These are phyloP conservation scores for Acronicta aceris DNA, from an alignment of 2,888 invertebrate species.

Conservation along the genomic window DNA sequence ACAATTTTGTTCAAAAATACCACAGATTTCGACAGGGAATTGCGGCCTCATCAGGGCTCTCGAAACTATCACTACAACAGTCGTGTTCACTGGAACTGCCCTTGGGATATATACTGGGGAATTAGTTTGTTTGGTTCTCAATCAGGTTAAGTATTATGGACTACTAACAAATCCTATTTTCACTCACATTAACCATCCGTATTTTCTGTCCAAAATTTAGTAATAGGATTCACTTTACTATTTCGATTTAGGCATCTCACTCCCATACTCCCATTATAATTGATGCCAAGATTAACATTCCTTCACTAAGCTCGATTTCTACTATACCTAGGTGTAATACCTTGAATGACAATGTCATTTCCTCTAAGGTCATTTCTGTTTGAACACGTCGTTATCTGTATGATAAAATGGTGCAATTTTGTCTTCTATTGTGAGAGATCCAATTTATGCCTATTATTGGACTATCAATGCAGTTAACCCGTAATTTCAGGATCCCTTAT, in stretches of 20 bases:
- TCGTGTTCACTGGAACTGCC: slow-evolving; percentile 77
- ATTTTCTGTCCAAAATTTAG: background rate
- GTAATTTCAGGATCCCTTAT: slow-evolving; percentile 76
- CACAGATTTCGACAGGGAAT: slow-evolving; percentile 80
- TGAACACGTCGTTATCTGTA: background rate
- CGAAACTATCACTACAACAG: slow-evolving; percentile 75
- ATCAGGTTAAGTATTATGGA: slow-evolving; percentile 73
- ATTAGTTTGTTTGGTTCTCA: slow-evolving; percentile 80
- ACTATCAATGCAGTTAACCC: slow-evolving; percentile 20
- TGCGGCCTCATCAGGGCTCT: slow-evolving; percentile 83
- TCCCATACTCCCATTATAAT: too few relatives aligned
- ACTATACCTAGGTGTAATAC: background rate
- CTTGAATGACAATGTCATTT: background rate
- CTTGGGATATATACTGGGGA: slow-evolving; percentile 81
- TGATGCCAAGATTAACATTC: too few relatives aligned
- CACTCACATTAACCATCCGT: background rate
- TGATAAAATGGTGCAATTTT: slow-evolving; percentile 35
- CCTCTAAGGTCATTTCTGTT: background rate
- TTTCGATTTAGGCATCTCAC: too few relatives aligned
- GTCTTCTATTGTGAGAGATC: slow-evolving; percentile 11
- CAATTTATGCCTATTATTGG: slow-evolving; percentile 31
- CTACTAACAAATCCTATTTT: background rate
- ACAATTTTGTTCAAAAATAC: background rate
- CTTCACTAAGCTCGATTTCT: background rate
- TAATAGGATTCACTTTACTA: background rate